A percentile compares a stretch with the other conserved stretches of the same genome.
phyloP scores from a whole-genome alignment of 2,113 vertebrate genomes.

The Notothenia coriiceps region DNA sequence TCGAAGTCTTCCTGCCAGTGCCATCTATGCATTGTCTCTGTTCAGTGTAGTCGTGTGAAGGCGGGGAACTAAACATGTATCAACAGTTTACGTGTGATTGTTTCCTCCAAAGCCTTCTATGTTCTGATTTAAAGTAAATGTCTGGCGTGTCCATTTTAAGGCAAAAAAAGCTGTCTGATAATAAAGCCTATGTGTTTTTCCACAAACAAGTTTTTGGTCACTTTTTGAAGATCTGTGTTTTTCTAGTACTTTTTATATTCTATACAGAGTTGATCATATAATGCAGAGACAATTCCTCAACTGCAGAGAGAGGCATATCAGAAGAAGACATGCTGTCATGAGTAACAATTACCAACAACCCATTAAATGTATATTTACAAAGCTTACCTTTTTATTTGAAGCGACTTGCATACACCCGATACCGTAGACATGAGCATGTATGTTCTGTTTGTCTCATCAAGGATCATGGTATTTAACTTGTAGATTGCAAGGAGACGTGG shows the following conservation, averaged over 20 bases:
- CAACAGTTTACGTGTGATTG: slow-evolving; percentile 34
- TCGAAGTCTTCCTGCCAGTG: slow-evolving; percentile 69
- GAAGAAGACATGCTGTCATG: no score
- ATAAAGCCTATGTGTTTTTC: slow-evolving; percentile 69
- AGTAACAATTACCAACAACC: no score
- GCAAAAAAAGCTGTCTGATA: slow-evolving; percentile 36
- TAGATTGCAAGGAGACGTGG: no score
- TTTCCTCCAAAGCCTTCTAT: slow-evolving; percentile 42
- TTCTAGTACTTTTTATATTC: background rate
- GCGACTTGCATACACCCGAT: no score
- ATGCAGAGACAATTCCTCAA: no score
- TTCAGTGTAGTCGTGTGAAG: slow-evolving; percentile 21
- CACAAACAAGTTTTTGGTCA: slow-evolving; percentile 22
- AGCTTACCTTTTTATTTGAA: no score
- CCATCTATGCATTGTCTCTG: slow-evolving; percentile 70
- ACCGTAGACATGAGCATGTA: no score
- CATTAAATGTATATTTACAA: no score
- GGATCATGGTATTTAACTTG: no score
- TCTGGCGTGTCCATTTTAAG: slow-evolving; percentile 42
- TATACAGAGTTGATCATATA: no score
- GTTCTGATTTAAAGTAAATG: slow-evolving; percentile 17
- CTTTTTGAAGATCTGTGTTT: background rate
- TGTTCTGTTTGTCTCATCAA: no score
- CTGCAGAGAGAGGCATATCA: no score
- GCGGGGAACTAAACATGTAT: slow-evolving; percentile 43